These are phyloP conservation scores for Microctonus hyperodae DNA, from an alignment of 2,888 invertebrate genomes.

Conservation along the genomic window DNA sequence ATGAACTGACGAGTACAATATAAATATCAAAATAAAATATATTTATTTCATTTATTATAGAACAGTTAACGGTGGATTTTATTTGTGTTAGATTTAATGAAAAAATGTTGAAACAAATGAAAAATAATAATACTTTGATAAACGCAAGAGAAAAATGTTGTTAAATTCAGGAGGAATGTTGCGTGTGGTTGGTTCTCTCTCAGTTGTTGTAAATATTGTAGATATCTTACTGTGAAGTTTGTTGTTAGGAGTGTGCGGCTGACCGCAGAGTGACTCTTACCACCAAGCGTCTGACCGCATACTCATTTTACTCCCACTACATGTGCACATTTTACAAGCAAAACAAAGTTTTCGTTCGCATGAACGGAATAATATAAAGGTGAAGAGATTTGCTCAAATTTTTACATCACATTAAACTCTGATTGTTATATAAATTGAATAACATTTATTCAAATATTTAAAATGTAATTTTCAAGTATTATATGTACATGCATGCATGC, in stretches of 20 bases:
- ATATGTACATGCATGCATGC: too few relatives aligned
- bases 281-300: conserved; percentile 9
- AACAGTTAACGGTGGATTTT: not conserved
- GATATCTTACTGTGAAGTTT: not conserved
- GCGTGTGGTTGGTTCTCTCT: not conserved
- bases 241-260: conserved; percentile 1
- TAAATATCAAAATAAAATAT: too few relatives aligned
- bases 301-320: not conserved
- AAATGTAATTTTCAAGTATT: too few relatives aligned
- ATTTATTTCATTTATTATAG: not conserved
- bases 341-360: not conserved
- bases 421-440: too few relatives aligned
- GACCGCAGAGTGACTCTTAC: conserved; percentile 13
- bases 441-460: too few relatives aligned
- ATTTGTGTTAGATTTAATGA: too few relatives aligned
- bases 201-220: not conserved
- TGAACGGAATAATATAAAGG: too few relatives aligned
- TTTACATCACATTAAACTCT: too few relatives aligned
- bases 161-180: not conserved
- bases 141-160: not conserved
- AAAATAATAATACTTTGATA: too few relatives aligned
- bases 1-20: not conserved
- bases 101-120: too few relatives aligned
- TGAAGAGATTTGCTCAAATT: too few relatives aligned
- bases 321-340: not conserved